These are phyloP conservation scores for Ceratosolen fusciceps DNA, from an alignment of 1,140 invertebrate genomes.

Conservation along the genomic window DNA sequence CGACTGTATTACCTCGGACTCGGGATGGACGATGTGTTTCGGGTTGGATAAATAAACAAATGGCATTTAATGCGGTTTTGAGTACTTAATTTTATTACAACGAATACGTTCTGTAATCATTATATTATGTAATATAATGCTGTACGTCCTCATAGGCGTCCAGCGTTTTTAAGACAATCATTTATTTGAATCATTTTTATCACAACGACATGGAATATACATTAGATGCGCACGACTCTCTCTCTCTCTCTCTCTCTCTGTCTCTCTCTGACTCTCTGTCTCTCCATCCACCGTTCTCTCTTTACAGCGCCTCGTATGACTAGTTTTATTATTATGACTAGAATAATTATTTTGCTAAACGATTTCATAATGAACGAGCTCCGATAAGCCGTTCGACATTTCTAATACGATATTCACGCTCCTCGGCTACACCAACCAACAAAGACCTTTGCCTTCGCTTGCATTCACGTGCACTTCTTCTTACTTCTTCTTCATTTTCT, in stretches of 20 bases:
- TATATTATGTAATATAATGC: conserved; percentile 53
- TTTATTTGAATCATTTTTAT: too few relatives aligned
- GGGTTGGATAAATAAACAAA: background rate
- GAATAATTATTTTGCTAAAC: conserved; percentile 29
- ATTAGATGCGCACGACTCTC: conserved; percentile 56
- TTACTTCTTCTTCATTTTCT: too few relatives aligned
- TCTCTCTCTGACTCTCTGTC: background rate
- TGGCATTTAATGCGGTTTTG: conserved; percentile 17
- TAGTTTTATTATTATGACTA: conserved; percentile 39
- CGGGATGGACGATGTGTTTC: too few relatives aligned
- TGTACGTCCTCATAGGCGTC: conserved; percentile 51
- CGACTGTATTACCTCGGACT: too few relatives aligned
- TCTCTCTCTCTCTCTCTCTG: background rate
- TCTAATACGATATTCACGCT: too few relatives aligned
- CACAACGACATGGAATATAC: conserved; percentile 68
- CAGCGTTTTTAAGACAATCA: conserved; percentile 60
- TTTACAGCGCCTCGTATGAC: conserved; percentile 50
- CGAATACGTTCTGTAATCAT: conserved; percentile 58
- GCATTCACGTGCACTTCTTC: too few relatives aligned
- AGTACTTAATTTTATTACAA: conserved; percentile 64
- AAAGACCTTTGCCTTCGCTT: too few relatives aligned
- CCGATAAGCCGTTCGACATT: background rate
- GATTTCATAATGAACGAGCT: conserved; percentile 29
- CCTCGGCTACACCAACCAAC: too few relatives aligned
- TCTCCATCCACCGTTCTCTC: too few relatives aligned